phyloP scores from a whole-genome alignment of 2,888 invertebrate genomes.

The Hydroisotoma schaefferi region DNA sequence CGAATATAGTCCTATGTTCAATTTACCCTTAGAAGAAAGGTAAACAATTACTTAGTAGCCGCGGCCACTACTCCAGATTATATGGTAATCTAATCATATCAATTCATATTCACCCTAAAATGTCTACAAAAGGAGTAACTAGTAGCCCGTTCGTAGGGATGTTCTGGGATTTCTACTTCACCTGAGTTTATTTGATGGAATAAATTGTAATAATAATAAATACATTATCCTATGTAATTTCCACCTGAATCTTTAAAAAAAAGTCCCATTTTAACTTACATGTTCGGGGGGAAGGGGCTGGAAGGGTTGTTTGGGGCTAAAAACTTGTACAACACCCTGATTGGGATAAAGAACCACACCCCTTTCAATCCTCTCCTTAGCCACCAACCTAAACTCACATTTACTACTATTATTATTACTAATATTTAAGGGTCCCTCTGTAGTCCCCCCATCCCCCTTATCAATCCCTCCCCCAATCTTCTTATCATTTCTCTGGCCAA shows the following conservation, averaged over 20 bases:
- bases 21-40: too few relatives aligned
- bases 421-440: neutral
- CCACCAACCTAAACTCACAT: slow-evolving; percentile 21
- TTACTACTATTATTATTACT: too few relatives aligned
- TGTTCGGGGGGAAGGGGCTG: slow-evolving; percentile 7
- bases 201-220: neutral
- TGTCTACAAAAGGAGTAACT: too few relatives aligned
- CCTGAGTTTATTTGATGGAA: too few relatives aligned
- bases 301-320: slow-evolving; percentile 22
- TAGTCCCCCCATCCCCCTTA: slow-evolving; percentile 8
- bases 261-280: slow-evolving; percentile 5
- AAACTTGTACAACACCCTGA: slow-evolving; percentile 35
- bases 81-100: too few relatives aligned
- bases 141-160: too few relatives aligned
- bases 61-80: too few relatives aligned
- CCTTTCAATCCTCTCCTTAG: slow-evolving; percentile 23
- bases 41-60: too few relatives aligned
- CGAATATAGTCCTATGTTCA: too few relatives aligned
- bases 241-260: neutral
- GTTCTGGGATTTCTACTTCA: too few relatives aligned
- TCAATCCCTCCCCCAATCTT: slow-evolving; percentile 3
- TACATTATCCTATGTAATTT: neutral
- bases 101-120: too few relatives aligned
- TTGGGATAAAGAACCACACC: slow-evolving; percentile 33
- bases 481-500: neutral